Evolutionary conservation across 2,888 invertebrate genomes (phyloP), one percentile per base, ranked within the genome.

Genomic region (Exocentrus adspersus): DNA sequence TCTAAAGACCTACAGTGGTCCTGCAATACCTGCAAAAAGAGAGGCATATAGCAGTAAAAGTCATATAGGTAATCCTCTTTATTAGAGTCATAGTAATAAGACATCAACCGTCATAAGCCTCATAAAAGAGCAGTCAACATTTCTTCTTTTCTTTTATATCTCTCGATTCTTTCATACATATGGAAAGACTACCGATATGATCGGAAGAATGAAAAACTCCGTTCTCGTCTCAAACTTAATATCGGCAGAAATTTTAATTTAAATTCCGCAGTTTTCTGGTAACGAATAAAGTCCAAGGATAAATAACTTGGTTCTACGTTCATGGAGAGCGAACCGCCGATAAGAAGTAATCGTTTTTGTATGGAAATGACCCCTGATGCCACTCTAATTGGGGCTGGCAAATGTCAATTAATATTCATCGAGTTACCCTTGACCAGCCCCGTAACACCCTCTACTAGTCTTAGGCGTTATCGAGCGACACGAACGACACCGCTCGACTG

Each of bases 341-440:
- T 79, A 78, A 78, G 77, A 76, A 78, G 66, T 79, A 80, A 80
- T 80, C 78, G 78, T 77, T 78, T 80, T 78, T 75, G 73, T 75
- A 79, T 79, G 79, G 75, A 78, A 80, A 79, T 79, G 67, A 71
- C 67, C 69, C 62, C 71, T 75, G 75, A 79, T 79, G 75, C 76
- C 73, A 74, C 73, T 75, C 77, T 78, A 80, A 80, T 80, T 80
- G 79, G 77, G 75, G 73, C 76, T 71, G 75, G 77, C 76, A 75
- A 78, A 78, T 75, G 76, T 76, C 78, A 76, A 79, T 80, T 79
- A 80, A 80, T 79, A 79, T 79, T 80, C 79, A 57, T 57, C 57
- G 57, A 46, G 57, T 46, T 57, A 57, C 57, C 57, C 46, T 57
- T 57, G 57, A 57, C 57, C 57, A 46, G 19, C 46, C 57, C 45